Base-by-base conservation (phyloP, 2,797 vertebrate species). In the Protosalanx chinensis region DNA sequence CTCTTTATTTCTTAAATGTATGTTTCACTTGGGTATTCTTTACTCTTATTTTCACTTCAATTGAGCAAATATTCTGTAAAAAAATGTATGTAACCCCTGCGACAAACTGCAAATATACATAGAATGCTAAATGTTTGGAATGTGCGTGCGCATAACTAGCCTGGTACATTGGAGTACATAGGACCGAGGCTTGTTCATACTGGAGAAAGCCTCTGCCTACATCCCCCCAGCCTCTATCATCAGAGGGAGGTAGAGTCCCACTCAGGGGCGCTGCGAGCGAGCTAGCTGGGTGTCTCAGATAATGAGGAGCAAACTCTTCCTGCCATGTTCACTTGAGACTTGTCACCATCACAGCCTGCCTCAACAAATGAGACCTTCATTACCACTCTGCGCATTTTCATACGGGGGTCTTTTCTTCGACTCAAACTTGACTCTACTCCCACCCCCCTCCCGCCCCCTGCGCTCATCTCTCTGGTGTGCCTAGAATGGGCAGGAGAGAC, bases 271-370 rank as follows among this genome's bases (percentile, higher is more conserved):
- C 64, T 51, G 41, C 29, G 6, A 57, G 56, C 18, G 37, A 41
- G 37, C 37, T 41, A 66, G 41, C 64, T 46, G n/a, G 20, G 18
- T 65, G 63, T 35, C 37, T 23, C 20, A 5, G 37, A 49, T 65
- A 65, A 49, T 29, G 37, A 65, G 37, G 29, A n/a, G 12, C 62
- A 29, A 6, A 49, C 41, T 49, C 64, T 41, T 6, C 64, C 41
- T 65, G 64, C 46, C 64, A 49, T 66, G 64, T 66, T 51, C 41
- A 66, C 41, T 66, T 66, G 29, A 15, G 5, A 30, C 41, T 65
- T 3, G 13, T 49, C 41, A 56, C 51, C 18, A 16, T 16, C 51
- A 56, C 51, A 56, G 18, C 51, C 51, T n/a, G 15, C 51, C 51
- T n/a, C 51, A 16, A n/a, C 51, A 56, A 56, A 56, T 56, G 51